phyloP scores from a whole-genome alignment of 2,113 vertebrate species.

The Casuarius casuarius region DNA sequence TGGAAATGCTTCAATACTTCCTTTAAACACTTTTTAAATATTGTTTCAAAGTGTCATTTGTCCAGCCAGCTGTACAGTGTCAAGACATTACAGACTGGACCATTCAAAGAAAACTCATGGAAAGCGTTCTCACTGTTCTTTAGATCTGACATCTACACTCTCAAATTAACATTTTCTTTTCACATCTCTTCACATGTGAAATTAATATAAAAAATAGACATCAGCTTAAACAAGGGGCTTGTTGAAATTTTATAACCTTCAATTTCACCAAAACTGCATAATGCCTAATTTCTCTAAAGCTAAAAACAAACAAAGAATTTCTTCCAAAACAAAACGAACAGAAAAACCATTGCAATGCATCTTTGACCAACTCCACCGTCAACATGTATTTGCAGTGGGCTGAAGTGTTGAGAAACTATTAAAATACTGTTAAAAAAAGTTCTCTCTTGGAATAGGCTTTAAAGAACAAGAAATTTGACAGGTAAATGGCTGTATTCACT shows the following conservation, averaged over 20 bases:
- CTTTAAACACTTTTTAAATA: background rate
- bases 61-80: background rate
- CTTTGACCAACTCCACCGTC: background rate
- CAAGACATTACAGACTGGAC: background rate
- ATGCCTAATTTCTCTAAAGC: background rate
- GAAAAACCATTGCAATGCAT: background rate
- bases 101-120: background rate
- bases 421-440: background rate
- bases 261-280: background rate
- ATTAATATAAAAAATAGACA: background rate
- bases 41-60: background rate
- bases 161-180: background rate
- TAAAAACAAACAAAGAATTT: background rate
- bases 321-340: background rate
- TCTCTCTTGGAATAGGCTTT: background rate
- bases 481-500: background rate
- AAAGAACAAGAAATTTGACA: background rate
- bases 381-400: background rate
- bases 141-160: background rate
- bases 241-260: background rate
- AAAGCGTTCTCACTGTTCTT: background rate
- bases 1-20: background rate
- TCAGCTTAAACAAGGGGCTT: background rate
- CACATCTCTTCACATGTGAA: background rate
- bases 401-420: background rate